These are phyloP conservation scores for Electrophaes corylata DNA, from an alignment of 2,888 invertebrate species.

Conservation along the genomic window DNA sequence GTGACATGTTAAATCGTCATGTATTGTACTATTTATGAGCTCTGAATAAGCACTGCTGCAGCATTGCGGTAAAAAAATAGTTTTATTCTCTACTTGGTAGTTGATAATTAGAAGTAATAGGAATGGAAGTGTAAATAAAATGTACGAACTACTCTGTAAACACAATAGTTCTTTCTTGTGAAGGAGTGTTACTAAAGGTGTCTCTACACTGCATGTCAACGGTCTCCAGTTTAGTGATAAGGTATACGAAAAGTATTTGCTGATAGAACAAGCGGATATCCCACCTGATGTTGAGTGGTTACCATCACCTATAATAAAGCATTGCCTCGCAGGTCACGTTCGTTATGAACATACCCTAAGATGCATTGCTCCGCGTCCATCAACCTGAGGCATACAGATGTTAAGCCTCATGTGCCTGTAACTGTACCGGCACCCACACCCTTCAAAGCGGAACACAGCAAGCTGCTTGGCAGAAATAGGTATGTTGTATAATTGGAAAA, in stretches of 20 bases:
- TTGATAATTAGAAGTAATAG: constrained; percentile 13
- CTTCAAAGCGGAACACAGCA: too few relatives aligned
- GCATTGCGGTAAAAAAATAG: too few relatives aligned
- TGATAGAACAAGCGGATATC: too few relatives aligned
- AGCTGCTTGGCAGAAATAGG: too few relatives aligned
- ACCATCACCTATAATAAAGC: too few relatives aligned
- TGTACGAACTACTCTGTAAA: not conserved
- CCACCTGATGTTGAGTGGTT: too few relatives aligned
- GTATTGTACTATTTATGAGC: constrained; percentile 5
- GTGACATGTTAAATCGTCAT: not conserved
- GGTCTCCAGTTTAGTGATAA: constrained; percentile 36
- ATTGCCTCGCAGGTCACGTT: too few relatives aligned
- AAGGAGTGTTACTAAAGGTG: constrained; percentile 22
- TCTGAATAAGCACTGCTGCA: constrained; percentile 30
- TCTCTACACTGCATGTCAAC: constrained; percentile 29
- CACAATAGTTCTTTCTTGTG: not conserved
- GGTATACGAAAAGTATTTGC: constrained; percentile 23
- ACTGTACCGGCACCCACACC: too few relatives aligned
- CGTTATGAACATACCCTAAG: too few relatives aligned
- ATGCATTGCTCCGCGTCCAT: too few relatives aligned
- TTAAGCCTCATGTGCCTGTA: too few relatives aligned
- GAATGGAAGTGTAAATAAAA: constrained; percentile 26
- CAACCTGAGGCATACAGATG: too few relatives aligned
- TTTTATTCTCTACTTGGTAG: constrained; percentile 7
- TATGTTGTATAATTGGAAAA: constrained; percentile 29